These are phyloP conservation scores for Calameuta filiformis DNA, from an alignment of 2,888 invertebrate species.

Conservation along the genomic window DNA sequence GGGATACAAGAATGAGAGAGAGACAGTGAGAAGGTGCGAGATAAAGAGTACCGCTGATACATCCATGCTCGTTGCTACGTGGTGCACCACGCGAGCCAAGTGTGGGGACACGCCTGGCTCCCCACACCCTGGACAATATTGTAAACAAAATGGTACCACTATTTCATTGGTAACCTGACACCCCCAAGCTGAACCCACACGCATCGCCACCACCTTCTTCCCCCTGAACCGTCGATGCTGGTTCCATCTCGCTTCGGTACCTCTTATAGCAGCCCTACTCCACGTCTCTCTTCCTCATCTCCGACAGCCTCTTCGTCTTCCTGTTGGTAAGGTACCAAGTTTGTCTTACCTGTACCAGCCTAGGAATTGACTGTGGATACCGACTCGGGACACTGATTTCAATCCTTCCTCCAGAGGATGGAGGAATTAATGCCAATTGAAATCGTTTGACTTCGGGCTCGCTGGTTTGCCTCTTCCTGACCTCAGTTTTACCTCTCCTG, in stretches of 20 bases:
- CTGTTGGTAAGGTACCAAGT: background rate
- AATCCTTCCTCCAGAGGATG: background rate
- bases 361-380: background rate
- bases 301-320: background rate
- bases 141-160: constrained; percentile 66
- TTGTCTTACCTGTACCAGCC: background rate
- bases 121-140: constrained; percentile 60
- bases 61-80: background rate
- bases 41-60: background rate
- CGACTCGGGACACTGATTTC: background rate
- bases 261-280: background rate
- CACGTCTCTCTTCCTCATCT: background rate
- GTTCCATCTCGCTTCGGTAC: background rate
- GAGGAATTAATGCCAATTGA: background rate
- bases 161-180: constrained; percentile 65
- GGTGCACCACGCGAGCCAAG: constrained; percentile 11
- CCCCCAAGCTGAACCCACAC: constrained; percentile 59
- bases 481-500: constrained; percentile 7
- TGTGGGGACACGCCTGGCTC: constrained; percentile 34
- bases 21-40: background rate
- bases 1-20: constrained; percentile 11
- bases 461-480: background rate
- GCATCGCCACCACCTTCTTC: constrained; percentile 39
- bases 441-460: background rate
- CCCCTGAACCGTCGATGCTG: background rate